A percentile compares a stretch with the other conserved stretches of the same genome.
These are phyloP conservation scores for Drosophila gaucha DNA, from an alignment of 2,888 invertebrate genomes.

Conservation along the genomic window DNA sequence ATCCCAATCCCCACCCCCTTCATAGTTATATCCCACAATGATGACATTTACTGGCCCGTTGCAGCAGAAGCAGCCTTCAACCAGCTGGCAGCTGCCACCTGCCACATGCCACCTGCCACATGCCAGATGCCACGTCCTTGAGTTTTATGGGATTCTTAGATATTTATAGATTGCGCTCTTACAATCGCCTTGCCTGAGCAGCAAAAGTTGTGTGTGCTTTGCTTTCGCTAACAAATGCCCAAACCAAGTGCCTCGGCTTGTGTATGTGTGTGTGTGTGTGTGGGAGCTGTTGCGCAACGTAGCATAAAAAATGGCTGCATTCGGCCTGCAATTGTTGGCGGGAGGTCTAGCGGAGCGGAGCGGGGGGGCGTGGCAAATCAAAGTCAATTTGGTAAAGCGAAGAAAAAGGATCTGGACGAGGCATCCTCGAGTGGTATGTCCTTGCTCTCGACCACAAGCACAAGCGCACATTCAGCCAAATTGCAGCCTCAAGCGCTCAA, in stretches of 20 bases:
- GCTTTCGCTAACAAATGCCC: conserved; percentile 42
- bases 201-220: conserved; percentile 38
- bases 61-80: conserved; percentile 9
- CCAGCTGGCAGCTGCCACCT: conserved; percentile 23
- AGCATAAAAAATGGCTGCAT: conserved; percentile 72
- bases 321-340: conserved; percentile 37
- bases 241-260: conserved; percentile 18
- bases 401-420: conserved; percentile 46
- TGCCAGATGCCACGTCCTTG: conserved; percentile 53
- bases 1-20: background rate
- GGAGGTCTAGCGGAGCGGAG: background rate
- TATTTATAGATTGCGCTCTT: conserved; percentile 74
- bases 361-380: conserved; percentile 53
- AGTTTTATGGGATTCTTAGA: conserved; percentile 76
- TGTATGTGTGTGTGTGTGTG: conserved; percentile 11
- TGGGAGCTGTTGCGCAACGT: conserved; percentile 53
- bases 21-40: conserved; percentile 36
- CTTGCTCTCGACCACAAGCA: conserved; percentile 47
- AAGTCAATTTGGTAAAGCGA: conserved; percentile 72
- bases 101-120: conserved; percentile 25
- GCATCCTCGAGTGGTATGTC: conserved; percentile 57
- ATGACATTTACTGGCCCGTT: conserved; percentile 62
- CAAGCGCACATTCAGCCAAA: conserved; percentile 30
- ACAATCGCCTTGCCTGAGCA: conserved; percentile 42
- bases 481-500: conserved; percentile 41